These are phyloP conservation scores for Xanthia togata DNA, from an alignment of 2,888 invertebrate species.

Conservation along the genomic window DNA sequence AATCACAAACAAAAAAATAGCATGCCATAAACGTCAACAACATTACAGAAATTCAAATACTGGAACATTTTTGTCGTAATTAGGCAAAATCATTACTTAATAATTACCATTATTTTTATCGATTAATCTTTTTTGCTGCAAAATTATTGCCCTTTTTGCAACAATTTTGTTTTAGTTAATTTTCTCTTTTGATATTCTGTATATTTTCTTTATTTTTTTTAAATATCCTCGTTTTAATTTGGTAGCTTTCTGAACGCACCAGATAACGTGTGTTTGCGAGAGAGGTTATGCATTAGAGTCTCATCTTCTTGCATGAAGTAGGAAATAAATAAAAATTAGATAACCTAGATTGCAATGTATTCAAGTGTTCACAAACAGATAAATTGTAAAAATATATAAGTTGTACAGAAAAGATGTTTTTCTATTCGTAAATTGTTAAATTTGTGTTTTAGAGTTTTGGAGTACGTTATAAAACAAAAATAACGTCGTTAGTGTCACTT, in stretches of 20 bases:
- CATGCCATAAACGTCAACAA: conserved; percentile 29
- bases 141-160: rapidly evolving
- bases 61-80: background rate
- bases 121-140: rapidly evolving
- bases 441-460: background rate
- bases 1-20: conserved; percentile 28
- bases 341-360: background rate
- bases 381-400: no score
- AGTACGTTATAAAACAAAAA: background rate
- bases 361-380: background rate
- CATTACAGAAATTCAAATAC: conserved; percentile 20
- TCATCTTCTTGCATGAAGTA: no score
- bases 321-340: background rate
- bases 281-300: background rate
- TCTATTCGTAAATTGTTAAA: background rate
- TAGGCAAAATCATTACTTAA: background rate
- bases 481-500: background rate
- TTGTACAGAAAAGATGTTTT: background rate
- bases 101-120: background rate
- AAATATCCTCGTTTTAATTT: background rate
- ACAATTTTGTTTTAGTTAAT: no score
- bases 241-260: conserved; percentile 22
- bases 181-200: no score
- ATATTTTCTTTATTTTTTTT: background rate
- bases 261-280: conserved; percentile 15